Percentiles rank a stretch among this genome's conserved stretches.
phyloP scores from a whole-genome alignment of 2,113 vertebrate genomes.

The Scomber japonicus region DNA sequence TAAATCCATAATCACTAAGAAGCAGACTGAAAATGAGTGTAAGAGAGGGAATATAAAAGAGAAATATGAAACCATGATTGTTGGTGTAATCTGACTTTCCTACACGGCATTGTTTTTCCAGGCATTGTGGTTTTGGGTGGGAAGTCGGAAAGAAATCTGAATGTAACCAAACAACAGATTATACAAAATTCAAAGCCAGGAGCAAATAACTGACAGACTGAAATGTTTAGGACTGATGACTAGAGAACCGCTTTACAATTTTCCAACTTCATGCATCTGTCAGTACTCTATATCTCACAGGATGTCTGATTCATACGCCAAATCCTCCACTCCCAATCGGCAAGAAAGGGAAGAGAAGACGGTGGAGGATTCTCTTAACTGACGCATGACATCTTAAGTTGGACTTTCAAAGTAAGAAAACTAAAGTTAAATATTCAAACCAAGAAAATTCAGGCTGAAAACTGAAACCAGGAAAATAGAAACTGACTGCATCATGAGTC shows the following conservation, averaged over 20 bases:
- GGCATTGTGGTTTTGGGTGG: background rate
- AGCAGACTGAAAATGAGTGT: background rate
- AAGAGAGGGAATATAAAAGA: background rate
- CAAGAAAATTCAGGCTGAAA: background rate
- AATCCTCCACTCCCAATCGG: too few species aligned
- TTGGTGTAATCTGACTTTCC: background rate
- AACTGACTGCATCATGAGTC: too few species aligned
- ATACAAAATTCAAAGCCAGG: background rate
- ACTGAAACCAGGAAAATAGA: too few species aligned
- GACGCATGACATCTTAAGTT: too few species aligned
- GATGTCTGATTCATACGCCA: too few species aligned
- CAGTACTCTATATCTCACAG: too few species aligned
- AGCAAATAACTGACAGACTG: background rate
- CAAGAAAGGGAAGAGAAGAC: too few species aligned
- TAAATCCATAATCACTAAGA: conserved; percentile 19
- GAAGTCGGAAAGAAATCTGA: too few species aligned
- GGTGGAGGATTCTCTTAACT: too few species aligned
- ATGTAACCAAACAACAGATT: background rate
- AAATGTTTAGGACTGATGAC: background rate
- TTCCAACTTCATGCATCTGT: background rate
- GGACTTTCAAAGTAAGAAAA: background rate
- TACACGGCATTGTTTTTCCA: background rate
- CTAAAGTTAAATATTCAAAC: background rate
- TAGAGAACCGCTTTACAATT: background rate
- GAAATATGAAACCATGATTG: background rate